A percentile compares a stretch with the other conserved stretches of the same genome.
phyloP scores from a whole-genome alignment of 2,888 invertebrate genomes.

The Drosophila antonietae region DNA sequence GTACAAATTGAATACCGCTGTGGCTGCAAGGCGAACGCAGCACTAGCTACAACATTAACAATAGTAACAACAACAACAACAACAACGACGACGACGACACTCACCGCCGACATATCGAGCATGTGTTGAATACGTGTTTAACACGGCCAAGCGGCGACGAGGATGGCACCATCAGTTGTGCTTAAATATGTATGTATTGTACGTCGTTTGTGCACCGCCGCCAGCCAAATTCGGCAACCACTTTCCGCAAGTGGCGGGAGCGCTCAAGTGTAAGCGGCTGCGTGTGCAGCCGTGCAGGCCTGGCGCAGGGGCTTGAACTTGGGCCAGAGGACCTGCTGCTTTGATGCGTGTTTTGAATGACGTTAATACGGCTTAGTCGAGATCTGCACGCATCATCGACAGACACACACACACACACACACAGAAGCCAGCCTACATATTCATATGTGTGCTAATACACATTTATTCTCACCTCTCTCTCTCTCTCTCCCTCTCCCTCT shows the following conservation, averaged over 20 bases:
- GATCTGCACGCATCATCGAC: slow-evolving; percentile 43
- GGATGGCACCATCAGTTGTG: slow-evolving; percentile 41
- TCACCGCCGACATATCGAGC: slow-evolving; percentile 71
- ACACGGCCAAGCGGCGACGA: slow-evolving; percentile 68
- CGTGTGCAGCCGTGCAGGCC: slow-evolving; percentile 50
- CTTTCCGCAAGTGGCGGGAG: slow-evolving; percentile 10
- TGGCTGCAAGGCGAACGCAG: slow-evolving; percentile 23
- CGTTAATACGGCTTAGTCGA: slow-evolving; percentile 70
- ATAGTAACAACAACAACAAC: slow-evolving; percentile 23
- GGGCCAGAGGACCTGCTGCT: slow-evolving; percentile 36
- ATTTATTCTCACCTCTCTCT: not conserved
- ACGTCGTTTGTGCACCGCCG: slow-evolving; percentile 51
- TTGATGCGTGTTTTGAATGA: slow-evolving; percentile 68
- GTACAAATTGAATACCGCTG: slow-evolving; percentile 68
- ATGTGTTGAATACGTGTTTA: slow-evolving; percentile 78
- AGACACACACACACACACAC: slow-evolving; percentile 9
- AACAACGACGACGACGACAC: slow-evolving; percentile 26
- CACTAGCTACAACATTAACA: slow-evolving; percentile 16
- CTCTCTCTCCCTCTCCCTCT: too few species aligned
- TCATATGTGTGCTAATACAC: not conserved
- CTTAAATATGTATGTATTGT: slow-evolving; percentile 43
- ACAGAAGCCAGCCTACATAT: not conserved
- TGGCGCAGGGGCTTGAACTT: not conserved
- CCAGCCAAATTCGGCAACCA: slow-evolving; percentile 60
- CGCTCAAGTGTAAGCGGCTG: slow-evolving; percentile 49